A percentile compares a stretch with the other conserved stretches of the same genome.
Conservation (phyloP, 2,888 invertebrate genomes). For the Meiosimyza decipiens region DNA sequence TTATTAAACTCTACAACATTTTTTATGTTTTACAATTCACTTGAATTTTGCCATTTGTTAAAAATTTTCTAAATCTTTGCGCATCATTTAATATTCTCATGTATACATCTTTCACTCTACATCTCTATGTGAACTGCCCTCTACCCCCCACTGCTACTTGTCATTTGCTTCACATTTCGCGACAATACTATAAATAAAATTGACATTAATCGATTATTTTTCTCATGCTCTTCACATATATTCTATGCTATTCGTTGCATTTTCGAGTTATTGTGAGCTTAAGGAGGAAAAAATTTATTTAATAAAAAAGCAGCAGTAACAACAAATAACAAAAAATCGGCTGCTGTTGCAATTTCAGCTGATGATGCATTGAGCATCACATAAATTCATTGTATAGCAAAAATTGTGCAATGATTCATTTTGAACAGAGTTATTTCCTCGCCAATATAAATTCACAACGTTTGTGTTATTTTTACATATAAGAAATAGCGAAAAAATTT, state of each 20-base stretch:
- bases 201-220: slow-evolving; percentile 33
- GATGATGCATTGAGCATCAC: slow-evolving; percentile 30
- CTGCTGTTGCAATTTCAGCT: slow-evolving; percentile 23
- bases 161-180: neutral
- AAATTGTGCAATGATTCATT: slow-evolving; percentile 25
- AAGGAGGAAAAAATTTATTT: neutral
- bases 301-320: neutral
- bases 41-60: neutral
- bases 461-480: neutral
- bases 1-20: too few species aligned
- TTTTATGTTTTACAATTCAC: too few species aligned
- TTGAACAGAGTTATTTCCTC: neutral
- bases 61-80: neutral
- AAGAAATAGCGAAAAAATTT: too few species aligned
- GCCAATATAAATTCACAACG: neutral
- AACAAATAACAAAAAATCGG: slow-evolving; percentile 14
- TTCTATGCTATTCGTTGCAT: slow-evolving; percentile 17
- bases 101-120: neutral
- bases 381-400: slow-evolving; percentile 28
- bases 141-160: too few species aligned
- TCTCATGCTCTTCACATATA: slow-evolving; percentile 6
- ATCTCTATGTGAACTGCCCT: neutral
- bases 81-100: slow-evolving; percentile 23
- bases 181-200: slow-evolving; percentile 24
- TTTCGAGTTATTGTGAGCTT: neutral